Base-by-base conservation (phyloP, 1,140 invertebrate genomes). In the Drosophila nasuta region DNA sequence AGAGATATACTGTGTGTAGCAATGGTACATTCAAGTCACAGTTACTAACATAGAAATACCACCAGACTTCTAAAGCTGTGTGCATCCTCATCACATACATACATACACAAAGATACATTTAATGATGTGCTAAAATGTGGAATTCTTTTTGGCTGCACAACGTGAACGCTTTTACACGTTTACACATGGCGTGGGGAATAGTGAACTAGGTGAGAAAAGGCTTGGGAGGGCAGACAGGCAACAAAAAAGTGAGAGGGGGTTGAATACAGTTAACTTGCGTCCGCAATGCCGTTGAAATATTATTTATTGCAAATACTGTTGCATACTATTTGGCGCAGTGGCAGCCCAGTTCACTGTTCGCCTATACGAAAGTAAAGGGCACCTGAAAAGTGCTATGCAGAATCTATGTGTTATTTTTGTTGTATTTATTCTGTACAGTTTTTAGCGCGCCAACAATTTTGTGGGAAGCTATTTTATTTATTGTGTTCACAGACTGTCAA, bases 271-370 rank as follows among this genome's bases (percentile, higher is more conserved):
- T 63, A 79, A 72, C 77, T 68, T 79, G 77, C 63, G 57, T 64
- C 77, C 62, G 77, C 77, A 79, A 59, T 79, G 74, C 74, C 59
- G 77, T 77, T 79, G 77, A 72, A 79, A 79, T 77, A 79, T 79
- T 79, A 79, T 79, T 79, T 79, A 79, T 77, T 60, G 74, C 77
- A 75, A 77, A 77, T 77, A 77, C 74, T 79, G 67, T 79, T 79
- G 77, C 77, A 76, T 73, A 76, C 62, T 71, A 77, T 79, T 79
- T 79, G 77, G 77, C 74, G 77, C 77, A 79, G 46, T 76, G 67
- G 58, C 73, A 33, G 41, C 48, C 28, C 72, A 75, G 45, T 72
- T 41, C 62, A 48, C 8, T 48, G 7, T 33, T 33, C 30, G 30
- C 30, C 7, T 33, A 33, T 33, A 33, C 30, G 30, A 33, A 33